A percentile compares a stretch with the other conserved stretches of the same genome.
These are phyloP conservation scores for Aphyosemion australe DNA, from an alignment of 2,113 vertebrate species.

Conservation along the genomic window DNA sequence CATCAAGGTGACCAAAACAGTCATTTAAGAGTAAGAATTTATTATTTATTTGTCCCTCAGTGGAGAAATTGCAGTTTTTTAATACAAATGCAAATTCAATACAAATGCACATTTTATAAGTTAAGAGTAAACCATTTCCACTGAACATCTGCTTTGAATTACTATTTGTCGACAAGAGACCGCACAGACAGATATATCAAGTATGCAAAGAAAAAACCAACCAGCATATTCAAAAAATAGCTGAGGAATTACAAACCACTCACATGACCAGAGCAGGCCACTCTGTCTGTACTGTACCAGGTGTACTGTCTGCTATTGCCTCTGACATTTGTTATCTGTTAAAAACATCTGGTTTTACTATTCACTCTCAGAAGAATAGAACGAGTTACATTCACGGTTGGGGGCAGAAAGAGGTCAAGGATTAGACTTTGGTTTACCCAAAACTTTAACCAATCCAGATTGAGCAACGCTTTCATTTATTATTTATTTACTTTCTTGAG, in stretches of 20 bases:
- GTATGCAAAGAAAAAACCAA: background rate
- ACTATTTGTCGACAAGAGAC: constrained; percentile 3
- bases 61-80: too few relatives aligned
- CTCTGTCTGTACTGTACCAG: constrained; percentile 72
- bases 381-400: constrained; percentile 45
- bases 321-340: constrained; percentile 80
- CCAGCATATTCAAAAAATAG: background rate
- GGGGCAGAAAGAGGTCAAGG: constrained; percentile 55
- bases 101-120: too few relatives aligned
- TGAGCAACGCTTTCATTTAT: constrained; percentile 20
- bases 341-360: constrained; percentile 78
- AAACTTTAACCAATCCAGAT: constrained; percentile 48
- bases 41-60: too few relatives aligned
- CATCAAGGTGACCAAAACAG: too few relatives aligned
- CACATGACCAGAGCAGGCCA: constrained; percentile 46
- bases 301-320: constrained; percentile 68
- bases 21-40: too few relatives aligned
- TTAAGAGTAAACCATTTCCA: constrained; percentile 1
- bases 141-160: constrained; percentile 35
- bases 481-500: background rate
- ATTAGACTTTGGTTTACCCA: constrained; percentile 45
- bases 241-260: constrained; percentile 21
- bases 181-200: background rate
- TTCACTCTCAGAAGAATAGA: constrained; percentile 48
- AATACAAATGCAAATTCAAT: too few relatives aligned